These are phyloP conservation scores for Danio choprae DNA, from an alignment of 2,797 vertebrate species.

Conservation along the genomic window DNA sequence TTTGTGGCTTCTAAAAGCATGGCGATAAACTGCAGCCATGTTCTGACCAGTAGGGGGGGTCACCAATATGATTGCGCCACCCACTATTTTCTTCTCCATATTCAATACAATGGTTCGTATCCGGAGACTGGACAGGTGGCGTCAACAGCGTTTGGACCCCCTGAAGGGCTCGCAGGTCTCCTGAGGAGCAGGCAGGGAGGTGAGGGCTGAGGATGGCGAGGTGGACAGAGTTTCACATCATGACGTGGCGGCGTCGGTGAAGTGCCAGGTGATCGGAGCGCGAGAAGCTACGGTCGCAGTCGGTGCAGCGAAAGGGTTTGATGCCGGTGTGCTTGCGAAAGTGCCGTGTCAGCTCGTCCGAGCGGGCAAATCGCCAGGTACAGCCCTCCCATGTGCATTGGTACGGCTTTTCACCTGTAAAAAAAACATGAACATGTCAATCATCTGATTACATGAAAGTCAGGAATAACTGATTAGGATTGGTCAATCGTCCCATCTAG, in stretches of 20 bases:
- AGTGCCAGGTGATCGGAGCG: conserved; percentile 96
- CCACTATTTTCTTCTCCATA: conserved; percentile 9
- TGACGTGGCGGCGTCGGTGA: conserved; percentile 93
- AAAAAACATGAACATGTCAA: neutral
- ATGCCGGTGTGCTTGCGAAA: conserved; percentile 97
- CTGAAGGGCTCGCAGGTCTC: conserved; percentile 40
- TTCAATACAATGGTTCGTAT: conserved; percentile 39
- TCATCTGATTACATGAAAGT: neutral
- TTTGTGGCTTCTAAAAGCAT: conserved; percentile 41
- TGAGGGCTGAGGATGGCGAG: neutral
- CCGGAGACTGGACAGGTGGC: conserved; percentile 32
- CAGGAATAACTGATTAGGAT: too few species aligned
- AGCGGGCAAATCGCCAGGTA: conserved; percentile 96
- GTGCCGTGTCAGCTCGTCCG: conserved; percentile 94
- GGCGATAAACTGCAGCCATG: conserved; percentile 31
- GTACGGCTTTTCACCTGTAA: conserved; percentile 94
- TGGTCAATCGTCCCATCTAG: too few species aligned
- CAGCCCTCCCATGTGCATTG: conserved; percentile 98
- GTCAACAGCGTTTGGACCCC: conserved; percentile 40
- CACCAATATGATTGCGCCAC: conserved; percentile 9
- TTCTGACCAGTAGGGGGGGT: conserved; percentile 30
- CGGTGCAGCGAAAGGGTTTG: conserved; percentile 94
- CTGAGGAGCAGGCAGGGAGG: conserved; percentile 48
- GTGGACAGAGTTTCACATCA: conserved; percentile 84
- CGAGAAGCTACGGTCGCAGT: conserved; percentile 97